Evolutionary conservation across 2,113 vertebrate genomes (phyloP), one percentile per base, ranked within the genome.

Genomic region (Petroica traversi): DNA sequence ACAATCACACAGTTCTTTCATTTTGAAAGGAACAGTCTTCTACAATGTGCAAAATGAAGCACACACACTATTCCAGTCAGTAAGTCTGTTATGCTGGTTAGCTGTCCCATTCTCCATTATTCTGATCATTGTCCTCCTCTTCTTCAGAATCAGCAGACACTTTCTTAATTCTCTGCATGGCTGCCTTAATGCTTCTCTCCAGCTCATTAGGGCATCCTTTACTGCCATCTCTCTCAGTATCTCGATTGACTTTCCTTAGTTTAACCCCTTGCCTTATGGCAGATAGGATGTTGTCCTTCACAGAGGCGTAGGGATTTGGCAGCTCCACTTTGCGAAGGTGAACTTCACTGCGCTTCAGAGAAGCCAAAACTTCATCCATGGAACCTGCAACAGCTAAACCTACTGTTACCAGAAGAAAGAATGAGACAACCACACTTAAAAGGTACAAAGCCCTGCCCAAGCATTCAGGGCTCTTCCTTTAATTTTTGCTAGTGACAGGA

Each of bases 341-440:
- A 71, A 97, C 90, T 64, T 98, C 98, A 40, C 98, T 96, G 0
- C 97, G 98, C 95, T 99, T 98, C 19, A 99, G 89, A 3, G 99
- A 99, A 31, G 99, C 99, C 97, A 99, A 43, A 90, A 99, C 99
- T 61, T 99, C 98, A 34, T 99, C 99, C 99, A 99, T 99, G 5
- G 99, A 98, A 59, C 98, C 99, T 99, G 96, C 68, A 94, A 78
- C 28, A 18, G 29, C 69, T 4, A 49, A 62, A 58, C 6, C 33
- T 24, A 9, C 51, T 41, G 41, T 89, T 41, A 92, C 10, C 61
- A 71, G 28, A 67, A 62, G 24, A 57, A 89, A 46, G 8, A 54
- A 51, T 3, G 43, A 69, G 51, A 67, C 31, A 82, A 54, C 29
- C 41, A 57, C n/a, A 31, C n/a, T 25, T 3, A 6, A 28, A 33